Conservation (phyloP, 2,888 invertebrate genomes). For the Limulus polyphemus region DNA sequence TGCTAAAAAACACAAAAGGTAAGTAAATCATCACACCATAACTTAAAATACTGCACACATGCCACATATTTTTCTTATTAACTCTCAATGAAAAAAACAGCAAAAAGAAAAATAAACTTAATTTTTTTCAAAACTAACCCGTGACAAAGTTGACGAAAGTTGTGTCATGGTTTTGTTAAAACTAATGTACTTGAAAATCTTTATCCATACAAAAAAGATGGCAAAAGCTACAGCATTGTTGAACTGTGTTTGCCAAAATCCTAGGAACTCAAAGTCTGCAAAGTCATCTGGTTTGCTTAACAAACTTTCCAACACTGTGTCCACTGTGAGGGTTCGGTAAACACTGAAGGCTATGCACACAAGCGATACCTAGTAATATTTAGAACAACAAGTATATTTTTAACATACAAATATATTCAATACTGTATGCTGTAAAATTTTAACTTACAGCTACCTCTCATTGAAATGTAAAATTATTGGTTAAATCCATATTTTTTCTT, state of each 20-base stretch:
- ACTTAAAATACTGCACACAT: no score
- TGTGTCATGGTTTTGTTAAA: slow-evolving; percentile 63
- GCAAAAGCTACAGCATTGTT: slow-evolving; percentile 49
- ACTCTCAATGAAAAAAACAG: no score
- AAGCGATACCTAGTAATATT: slow-evolving; percentile 33
- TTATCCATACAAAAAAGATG: slow-evolving; percentile 56
- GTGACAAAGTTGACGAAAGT: slow-evolving; percentile 52
- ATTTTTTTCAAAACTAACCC: slow-evolving; percentile 41
- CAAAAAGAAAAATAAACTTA: no score
- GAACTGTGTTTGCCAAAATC: slow-evolving; percentile 46
- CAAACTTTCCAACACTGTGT: slow-evolving; percentile 36
- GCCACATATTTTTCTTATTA: no score
- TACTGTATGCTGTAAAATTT: no score
- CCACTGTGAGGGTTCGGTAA: slow-evolving; percentile 37
- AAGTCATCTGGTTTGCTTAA: slow-evolving; percentile 38
- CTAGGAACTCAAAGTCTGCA: slow-evolving; percentile 49
- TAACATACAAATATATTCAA: no score
- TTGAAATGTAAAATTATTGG: no score
- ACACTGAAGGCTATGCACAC: slow-evolving; percentile 42
- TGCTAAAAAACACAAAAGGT: slow-evolving; percentile 2
- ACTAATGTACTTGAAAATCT: slow-evolving; percentile 61
- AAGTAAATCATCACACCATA: not conserved
- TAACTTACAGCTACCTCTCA: no score
- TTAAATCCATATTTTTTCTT: no score
- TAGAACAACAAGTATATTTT: no score